phyloP scores from a whole-genome alignment of 2,113 vertebrate species.

The Coturnix japonica region DNA sequence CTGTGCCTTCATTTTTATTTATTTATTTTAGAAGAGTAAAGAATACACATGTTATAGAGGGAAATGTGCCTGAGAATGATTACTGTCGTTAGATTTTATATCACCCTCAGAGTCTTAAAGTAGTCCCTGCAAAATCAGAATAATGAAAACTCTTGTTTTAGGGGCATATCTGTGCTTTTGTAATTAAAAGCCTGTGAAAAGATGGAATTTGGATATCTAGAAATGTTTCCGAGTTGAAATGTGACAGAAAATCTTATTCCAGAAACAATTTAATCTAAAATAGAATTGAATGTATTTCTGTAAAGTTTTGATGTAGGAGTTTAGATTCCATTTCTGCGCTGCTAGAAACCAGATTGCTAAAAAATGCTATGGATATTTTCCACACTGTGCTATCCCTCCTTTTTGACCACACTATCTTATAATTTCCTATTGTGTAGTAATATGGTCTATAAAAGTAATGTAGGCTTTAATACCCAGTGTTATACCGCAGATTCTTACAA shows the following conservation, averaged over 20 bases:
- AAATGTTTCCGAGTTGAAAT: slow-evolving; percentile 38
- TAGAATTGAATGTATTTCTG: not conserved
- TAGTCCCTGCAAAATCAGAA: slow-evolving; percentile 42
- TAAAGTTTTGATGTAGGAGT: not conserved
- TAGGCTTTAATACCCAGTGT: not conserved
- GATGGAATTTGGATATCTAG: not conserved
- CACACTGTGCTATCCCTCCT: not conserved
- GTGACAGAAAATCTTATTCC: slow-evolving; percentile 24
- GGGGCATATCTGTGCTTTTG: not conserved
- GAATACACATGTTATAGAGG: slow-evolving; percentile 32
- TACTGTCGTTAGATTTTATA: slow-evolving; percentile 63
- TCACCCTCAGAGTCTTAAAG: slow-evolving; percentile 55
- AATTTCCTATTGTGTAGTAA: not conserved
- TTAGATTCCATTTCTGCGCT: not conserved
- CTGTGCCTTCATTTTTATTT: not conserved
- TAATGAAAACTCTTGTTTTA: slow-evolving; percentile 61
- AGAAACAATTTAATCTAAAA: slow-evolving; percentile 32
- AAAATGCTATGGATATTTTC: not conserved
- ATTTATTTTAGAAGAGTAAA: slow-evolving; percentile 36
- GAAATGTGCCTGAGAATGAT: slow-evolving; percentile 60
- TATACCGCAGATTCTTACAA: not conserved
- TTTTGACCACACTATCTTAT: not conserved
- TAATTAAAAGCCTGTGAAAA: slow-evolving; percentile 27
- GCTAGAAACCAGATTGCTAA: not conserved
- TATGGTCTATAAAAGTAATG: not conserved